Base-by-base conservation (phyloP, 2,888 invertebrate species). In the Tuta absoluta region DNA sequence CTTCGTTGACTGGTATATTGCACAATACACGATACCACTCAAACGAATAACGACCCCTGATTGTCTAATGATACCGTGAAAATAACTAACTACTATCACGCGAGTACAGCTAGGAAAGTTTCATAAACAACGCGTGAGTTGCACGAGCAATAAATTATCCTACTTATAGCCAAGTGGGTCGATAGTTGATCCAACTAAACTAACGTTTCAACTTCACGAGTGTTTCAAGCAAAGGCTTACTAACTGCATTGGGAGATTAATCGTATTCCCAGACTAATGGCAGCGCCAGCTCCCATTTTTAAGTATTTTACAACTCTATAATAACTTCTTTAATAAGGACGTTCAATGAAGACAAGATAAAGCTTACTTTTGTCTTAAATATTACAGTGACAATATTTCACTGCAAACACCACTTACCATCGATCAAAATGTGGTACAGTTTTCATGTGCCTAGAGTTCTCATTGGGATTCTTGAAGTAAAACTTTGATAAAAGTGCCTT, bases 11-110 rank as follows among this genome's bases (percentile, higher is more conserved):
- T n/a, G n/a, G 45, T 66, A 72, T 75, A 71, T 73, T 75, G 67
- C 74, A 73, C 72, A 73, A 75, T 45, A 45, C 45, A 45, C 72
- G 49, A 48, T 14, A 5, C 67, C 68, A 65, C 70, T 73, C 69
- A 68, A 67, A 75, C 72, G 70, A 68, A 70, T 72, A 72, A 74
- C 68, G 68, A 68, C 65, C 70, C 66, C 65, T 71, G 66, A 68
- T 74, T 69, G 65, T 67, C 75, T 76, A 80, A 75, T 79, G 79
- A 79, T 76, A 78, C 68, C 67, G 68, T 73, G 70, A 74, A 77
- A 78, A 77, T 74, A 74, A 75, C 71, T 68, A 69, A 72, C 71
- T 68, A 41, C n/a, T 45, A 49, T 17, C 60, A 51, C 57, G 58
- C 37, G 59, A 63, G n/a, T n/a, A n/a, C n/a, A n/a, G 33, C 57